Base-by-base conservation (phyloP, 2,888 invertebrate species). In the Tupiocoris notatus region DNA sequence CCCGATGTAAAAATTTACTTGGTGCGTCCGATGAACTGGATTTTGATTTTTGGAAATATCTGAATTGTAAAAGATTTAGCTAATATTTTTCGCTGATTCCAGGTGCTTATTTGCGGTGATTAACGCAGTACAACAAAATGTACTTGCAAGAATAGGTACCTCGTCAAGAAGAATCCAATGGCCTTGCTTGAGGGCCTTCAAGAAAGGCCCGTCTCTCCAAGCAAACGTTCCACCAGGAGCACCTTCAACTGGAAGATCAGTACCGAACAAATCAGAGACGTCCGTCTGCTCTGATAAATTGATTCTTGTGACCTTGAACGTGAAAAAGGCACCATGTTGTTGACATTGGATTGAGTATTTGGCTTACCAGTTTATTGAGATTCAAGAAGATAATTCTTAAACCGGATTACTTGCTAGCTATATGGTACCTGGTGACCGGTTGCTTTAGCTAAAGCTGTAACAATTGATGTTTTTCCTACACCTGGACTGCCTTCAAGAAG, bases 201-300 rank as follows among this genome's bases (percentile, higher is more conserved):
- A 85, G 78, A 99, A 89, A 0, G 98, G 98, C 0, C 99, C 99
- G 85, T 99, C 98, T 82, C 93, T 89, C 94, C 99, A 99, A 1
- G 90, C 90, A 86, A 99, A 99, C 80, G 92, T 90, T 0, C 97
- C 97, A 17, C 91, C 89, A 66, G 86, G 85, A 2, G 91, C 92
- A 75, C 94, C 94, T 85, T 97, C 96, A 0, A 95, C 89, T 0
- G 99, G 99, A 64, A 99, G 86, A 86, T 99, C 99, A 1, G 97
- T 94, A 22, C 99, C 99, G 84, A 99, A 99, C 61, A 99, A 86
- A 86, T 99, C 99, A 12, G 95, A 93, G 71, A 99, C 90, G 84
- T 99, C 99, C 56, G 99, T 99, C 86, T 99, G 99, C 83, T 99
- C 99, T 67, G 98, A 98, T 65, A 99, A 87, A 87, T 99, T 99